Conservation (phyloP, 2,888 invertebrate genomes). For the Pasiphila rectangulata region DNA sequence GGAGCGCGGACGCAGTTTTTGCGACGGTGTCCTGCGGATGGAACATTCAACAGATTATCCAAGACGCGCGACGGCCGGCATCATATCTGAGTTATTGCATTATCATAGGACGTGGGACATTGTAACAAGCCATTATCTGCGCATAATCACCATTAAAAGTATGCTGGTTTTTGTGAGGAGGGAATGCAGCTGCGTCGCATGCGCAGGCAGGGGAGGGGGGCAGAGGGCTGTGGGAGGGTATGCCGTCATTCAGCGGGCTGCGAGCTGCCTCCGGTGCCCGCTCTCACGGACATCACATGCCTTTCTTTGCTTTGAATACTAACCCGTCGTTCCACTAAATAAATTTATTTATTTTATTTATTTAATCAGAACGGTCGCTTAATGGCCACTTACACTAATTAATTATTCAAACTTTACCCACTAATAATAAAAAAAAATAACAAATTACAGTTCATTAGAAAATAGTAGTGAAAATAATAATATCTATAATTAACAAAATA, state of each 20-base stretch:
- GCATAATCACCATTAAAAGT: slow-evolving; percentile 24
- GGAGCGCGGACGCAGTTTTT: slow-evolving; percentile 51
- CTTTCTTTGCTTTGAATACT: too few relatives aligned
- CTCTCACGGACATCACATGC: too few relatives aligned
- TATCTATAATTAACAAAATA: too few relatives aligned
- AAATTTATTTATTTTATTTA: too few relatives aligned
- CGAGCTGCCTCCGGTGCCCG: too few relatives aligned
- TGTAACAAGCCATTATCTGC: slow-evolving; percentile 18
- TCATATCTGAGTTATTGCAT: slow-evolving; percentile 37
- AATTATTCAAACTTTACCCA: too few relatives aligned
- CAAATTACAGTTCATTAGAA: too few relatives aligned
- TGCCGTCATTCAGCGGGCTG: slow-evolving; percentile 20
- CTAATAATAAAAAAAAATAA: too few relatives aligned
- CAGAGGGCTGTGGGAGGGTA: slow-evolving; percentile 15
- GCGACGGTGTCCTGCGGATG: slow-evolving; percentile 39
- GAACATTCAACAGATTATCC: slow-evolving; percentile 59
- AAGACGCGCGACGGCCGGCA: slow-evolving; percentile 20
- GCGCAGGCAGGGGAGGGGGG: slow-evolving; percentile 2
- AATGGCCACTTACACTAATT: too few relatives aligned
- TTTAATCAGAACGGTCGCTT: too few relatives aligned
- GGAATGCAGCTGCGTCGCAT: slow-evolving; percentile 19
- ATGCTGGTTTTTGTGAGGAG: slow-evolving; percentile 21
- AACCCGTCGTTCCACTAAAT: too few relatives aligned
- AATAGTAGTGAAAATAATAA: too few relatives aligned
- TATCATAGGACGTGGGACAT: slow-evolving; percentile 24